Conservation (phyloP, 2,888 invertebrate genomes). For the Amphipyra berbera region DNA sequence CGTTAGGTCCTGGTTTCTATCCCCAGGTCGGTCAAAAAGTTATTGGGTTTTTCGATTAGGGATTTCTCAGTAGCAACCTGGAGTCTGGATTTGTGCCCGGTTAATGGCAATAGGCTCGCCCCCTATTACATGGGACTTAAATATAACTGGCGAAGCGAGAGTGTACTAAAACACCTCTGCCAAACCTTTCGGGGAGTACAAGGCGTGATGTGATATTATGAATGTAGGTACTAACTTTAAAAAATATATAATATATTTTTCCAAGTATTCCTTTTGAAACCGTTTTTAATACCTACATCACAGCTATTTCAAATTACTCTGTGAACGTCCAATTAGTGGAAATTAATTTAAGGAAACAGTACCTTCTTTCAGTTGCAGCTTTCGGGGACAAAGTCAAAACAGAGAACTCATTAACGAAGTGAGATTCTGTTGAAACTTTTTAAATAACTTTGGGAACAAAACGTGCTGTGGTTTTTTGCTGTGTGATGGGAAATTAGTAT, state of each 20-base stretch:
- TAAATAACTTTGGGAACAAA: constrained; percentile 32
- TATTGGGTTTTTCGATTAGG: too few species aligned
- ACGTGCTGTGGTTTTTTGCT: constrained; percentile 12
- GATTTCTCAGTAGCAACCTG: too few species aligned
- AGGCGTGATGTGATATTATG: too few species aligned
- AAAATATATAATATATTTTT: not conserved
- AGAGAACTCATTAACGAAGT: constrained; percentile 63
- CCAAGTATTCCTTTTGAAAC: not conserved
- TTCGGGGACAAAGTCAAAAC: constrained; percentile 52
- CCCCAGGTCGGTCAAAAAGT: too few species aligned
- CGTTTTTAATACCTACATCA: not conserved
- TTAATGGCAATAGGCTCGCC: too few species aligned
- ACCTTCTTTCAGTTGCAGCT: constrained; percentile 41
- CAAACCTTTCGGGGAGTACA: too few species aligned
- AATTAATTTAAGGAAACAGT: constrained; percentile 56
- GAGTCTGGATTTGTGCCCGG: too few species aligned
- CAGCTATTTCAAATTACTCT: constrained; percentile 14
- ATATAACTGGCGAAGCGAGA: too few species aligned
- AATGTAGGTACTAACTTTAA: not conserved
- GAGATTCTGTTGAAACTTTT: constrained; percentile 47
- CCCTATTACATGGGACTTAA: too few species aligned
- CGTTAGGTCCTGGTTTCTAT: too few species aligned
- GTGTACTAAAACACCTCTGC: too few species aligned
- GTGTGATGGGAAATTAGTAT: constrained; percentile 2
- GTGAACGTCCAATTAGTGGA: constrained; percentile 61